Conservation (phyloP, 1,140 invertebrate genomes). For the Adoxophyes honmai region DNA sequence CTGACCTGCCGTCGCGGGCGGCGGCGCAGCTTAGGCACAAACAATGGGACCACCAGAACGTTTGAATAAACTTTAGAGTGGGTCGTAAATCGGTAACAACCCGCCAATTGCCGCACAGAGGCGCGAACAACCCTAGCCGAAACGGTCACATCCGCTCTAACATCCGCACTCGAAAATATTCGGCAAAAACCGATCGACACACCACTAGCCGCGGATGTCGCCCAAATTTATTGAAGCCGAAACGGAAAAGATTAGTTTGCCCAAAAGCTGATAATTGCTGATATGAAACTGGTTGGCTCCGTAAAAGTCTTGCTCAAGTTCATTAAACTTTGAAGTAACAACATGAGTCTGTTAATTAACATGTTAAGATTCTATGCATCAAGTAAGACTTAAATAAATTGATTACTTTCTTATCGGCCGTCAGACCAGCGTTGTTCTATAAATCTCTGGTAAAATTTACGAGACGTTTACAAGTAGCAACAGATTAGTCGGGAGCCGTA, state of each 20-base stretch:
- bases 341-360: not conserved
- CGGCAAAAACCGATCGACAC: slow-evolving; percentile 4
- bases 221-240: not conserved
- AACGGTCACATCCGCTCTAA: slow-evolving; percentile 63
- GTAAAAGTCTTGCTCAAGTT: not conserved
- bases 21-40: slow-evolving; percentile 52
- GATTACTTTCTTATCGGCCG: not conserved
- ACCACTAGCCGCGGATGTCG: not conserved
- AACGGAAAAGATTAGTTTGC: not conserved
- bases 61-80: slow-evolving; percentile 69
- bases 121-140: slow-evolving; percentile 61
- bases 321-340: slow-evolving; percentile 5
- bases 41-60: slow-evolving; percentile 73
- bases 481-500: slow-evolving; percentile 25
- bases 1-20: slow-evolving; percentile 27
- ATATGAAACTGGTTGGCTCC: not conserved
- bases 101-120: slow-evolving; percentile 72
- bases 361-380: not conserved
- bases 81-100: slow-evolving; percentile 71
- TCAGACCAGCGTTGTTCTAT: not conserved
- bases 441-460: not conserved
- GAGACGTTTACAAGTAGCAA: slow-evolving; percentile 10
- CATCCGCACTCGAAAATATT: slow-evolving; percentile 65
- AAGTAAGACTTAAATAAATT: not conserved
- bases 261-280: not conserved